Base-by-base conservation (phyloP, 2,797 vertebrate genomes). In the Poecilia gillii region DNA sequence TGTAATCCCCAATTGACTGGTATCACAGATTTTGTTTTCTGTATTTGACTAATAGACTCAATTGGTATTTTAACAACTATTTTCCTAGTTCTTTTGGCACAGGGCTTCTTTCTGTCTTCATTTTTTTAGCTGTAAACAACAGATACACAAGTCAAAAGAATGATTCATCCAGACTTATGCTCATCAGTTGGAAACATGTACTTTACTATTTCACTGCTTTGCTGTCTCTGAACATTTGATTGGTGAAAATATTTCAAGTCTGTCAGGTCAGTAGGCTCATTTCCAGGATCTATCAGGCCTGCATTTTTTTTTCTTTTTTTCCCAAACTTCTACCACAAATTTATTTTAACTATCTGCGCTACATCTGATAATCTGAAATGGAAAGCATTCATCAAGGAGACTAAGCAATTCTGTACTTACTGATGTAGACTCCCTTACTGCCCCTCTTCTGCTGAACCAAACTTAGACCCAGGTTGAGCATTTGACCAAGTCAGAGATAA, bases 171-270 rank as follows among this genome's bases (percentile, higher is more conserved):
- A 41, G 28, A 18, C 74, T 14, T 47, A 23, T 76, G 43, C 16
- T 75, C 45, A 59, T 45, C 8, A 51, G 33, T 47, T 23, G 16
- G 13, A 68, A 14, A 49, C 25, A 20, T 43, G 55, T 45, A 6
- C 14, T 59, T 31, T n/a, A 28, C 2, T 12, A 46, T 33, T 51
- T 51, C 14, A 39, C 62, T 66, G 49, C 13, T 20, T 68, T 76
- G 33, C 66, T 68, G 51, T 76, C 8, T 70, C 18, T 11, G 36
- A 76, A 18, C 75, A 39, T 36, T n/a, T 49, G 64, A 64, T 68
- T 11, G 36, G 14, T 13, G 9, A 47, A 47, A 47, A 23, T 76
- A 66, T 4, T 23, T 36, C 5, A 25, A 8, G n/a, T 23, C 20
- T 45, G 20, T 46, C 3, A 57, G n/a, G 41, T 41, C 25, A 41